These are phyloP conservation scores for Hypsibius dujardini DNA, from an alignment of 1,140 invertebrate genomes.

Conservation along the genomic window DNA sequence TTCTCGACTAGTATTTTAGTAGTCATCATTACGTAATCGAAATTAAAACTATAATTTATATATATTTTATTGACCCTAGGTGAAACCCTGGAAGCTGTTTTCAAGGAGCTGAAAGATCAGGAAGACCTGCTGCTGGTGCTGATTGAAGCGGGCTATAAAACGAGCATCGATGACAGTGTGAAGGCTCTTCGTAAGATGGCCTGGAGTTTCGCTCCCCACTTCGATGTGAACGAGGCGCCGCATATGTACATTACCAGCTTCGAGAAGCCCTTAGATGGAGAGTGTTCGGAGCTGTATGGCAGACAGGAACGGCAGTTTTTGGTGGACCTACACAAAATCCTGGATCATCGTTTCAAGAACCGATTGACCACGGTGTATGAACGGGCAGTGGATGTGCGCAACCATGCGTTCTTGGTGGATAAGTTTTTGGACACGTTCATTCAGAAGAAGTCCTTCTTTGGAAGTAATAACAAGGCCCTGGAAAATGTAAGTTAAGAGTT, in stretches of 20 bases:
- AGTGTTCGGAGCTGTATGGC: constrained; percentile 9
- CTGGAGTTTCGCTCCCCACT: background rate
- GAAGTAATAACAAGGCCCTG: background rate
- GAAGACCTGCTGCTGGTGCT: background rate
- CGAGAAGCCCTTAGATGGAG: constrained; percentile 4
- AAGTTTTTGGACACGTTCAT: background rate
- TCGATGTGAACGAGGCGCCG: constrained; percentile 8
- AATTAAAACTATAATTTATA: too few species aligned
- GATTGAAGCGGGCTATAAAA: background rate
- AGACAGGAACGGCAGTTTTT: constrained; percentile 5
- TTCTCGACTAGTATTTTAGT: too few species aligned
- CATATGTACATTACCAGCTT: background rate
- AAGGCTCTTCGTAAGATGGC: background rate
- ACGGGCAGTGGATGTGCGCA: background rate
- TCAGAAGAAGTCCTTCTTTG: constrained; percentile 6
- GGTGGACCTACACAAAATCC: constrained; percentile 4
- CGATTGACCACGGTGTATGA: constrained; percentile 9
- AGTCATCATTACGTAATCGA: too few species aligned
- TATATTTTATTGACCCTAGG: too few species aligned
- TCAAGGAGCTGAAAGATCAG: constrained; percentile 9
- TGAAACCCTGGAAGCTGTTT: constrained; percentile 4
- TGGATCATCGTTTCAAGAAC: constrained; percentile 2
- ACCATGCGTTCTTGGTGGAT: background rate
- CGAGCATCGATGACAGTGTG: constrained; percentile 5
- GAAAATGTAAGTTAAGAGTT: background rate